phyloP scores from a whole-genome alignment of 2,113 vertebrate genomes.

The Electrona antarctica region DNA sequence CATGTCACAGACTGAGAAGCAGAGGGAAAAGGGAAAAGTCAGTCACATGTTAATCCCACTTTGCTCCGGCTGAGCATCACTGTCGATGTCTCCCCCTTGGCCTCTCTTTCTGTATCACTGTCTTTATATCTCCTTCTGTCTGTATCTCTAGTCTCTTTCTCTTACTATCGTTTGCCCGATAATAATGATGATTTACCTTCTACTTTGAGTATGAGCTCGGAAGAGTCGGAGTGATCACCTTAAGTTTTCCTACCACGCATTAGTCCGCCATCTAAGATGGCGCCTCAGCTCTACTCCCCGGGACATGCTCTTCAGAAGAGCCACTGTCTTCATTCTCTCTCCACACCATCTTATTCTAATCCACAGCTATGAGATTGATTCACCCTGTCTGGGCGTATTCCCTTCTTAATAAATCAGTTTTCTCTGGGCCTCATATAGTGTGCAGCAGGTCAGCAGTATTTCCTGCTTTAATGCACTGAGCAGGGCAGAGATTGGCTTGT shows the following conservation, averaged over 20 bases:
- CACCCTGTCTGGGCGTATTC: slow-evolving; percentile 48
- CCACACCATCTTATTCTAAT: slow-evolving; percentile 40
- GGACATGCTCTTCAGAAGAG: slow-evolving; percentile 16
- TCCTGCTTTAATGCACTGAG: slow-evolving; percentile 55
- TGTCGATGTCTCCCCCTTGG: neutral
- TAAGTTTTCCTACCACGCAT: neutral
- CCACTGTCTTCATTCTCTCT: slow-evolving; percentile 26
- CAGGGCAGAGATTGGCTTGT: slow-evolving; percentile 37
- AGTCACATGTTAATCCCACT: too few species aligned
- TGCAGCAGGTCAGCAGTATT: slow-evolving; percentile 58
- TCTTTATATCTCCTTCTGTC: neutral
- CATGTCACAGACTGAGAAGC: slow-evolving; percentile 38
- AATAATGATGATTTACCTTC: neutral
- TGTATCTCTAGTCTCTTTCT: neutral
- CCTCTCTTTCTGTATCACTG: neutral
- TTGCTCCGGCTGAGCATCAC: neutral
- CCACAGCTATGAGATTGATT: slow-evolving; percentile 52
- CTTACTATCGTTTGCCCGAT: neutral
- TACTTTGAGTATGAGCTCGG: slow-evolving; percentile 4
- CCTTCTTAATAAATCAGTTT: slow-evolving; percentile 62
- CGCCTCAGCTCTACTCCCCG: slow-evolving; percentile 5
- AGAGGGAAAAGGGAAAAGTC: neutral
- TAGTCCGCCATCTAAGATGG: slow-evolving; percentile 9
- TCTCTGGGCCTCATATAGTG: slow-evolving; percentile 28
- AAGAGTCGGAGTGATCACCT: neutral